Base-by-base conservation (phyloP, 35 echinoderm and acorn worm genomes). In the Apostichopus californicus region DNA sequence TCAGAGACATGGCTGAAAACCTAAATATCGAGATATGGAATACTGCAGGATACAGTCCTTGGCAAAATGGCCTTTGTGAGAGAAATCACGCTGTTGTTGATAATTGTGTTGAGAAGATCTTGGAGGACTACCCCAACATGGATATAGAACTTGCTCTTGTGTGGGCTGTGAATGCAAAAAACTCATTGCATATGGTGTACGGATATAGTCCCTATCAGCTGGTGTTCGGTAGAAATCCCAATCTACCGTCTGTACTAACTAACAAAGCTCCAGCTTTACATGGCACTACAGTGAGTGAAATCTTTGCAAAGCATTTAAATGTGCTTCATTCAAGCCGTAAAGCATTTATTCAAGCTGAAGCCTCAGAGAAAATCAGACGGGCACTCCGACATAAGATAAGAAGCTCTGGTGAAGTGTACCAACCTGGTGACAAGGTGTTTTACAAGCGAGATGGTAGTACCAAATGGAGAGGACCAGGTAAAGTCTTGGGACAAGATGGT, bases 261-360 rank as follows among this genome's bases (percentile, higher is more conserved):
- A 75, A 91, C 56, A 1, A 90, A 17, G 18, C 71, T 54, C 90
- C 77, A 91, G 90, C 90, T 15, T 55, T 91, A 5, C 65, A 91
- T 72, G 90, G 73, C 57, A 78, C 71, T 18, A 91, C 72, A 12
- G 64, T 73, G 28, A 78, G 90, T 79, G 72, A 91, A 56, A 18
- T 59, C 23, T 72, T 91, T 91, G 77, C 72, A 9, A 79, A n/a
- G 55, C 90, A 91, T 91, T 56, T 91, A 6, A 91, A 91, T 91
- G 65, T 72, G 26, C 20, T 91, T 22, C 68, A 91, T 78, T 22
- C 65, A n/a, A 72, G 59, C 68, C 59, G 89, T 6, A 91, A 91
- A 78, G 89, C 65, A 78, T 91, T 91, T 52, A 75, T 78, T 12
- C 46, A 91, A 55, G 90, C 90, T 56, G 90, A 91, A 79, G 56